Percentiles rank a stretch among this genome's conserved stretches.
Evolutionary conservation across 2,113 vertebrate genomes (phyloP).

Genomic region (Pionites leucogaster): DNA sequence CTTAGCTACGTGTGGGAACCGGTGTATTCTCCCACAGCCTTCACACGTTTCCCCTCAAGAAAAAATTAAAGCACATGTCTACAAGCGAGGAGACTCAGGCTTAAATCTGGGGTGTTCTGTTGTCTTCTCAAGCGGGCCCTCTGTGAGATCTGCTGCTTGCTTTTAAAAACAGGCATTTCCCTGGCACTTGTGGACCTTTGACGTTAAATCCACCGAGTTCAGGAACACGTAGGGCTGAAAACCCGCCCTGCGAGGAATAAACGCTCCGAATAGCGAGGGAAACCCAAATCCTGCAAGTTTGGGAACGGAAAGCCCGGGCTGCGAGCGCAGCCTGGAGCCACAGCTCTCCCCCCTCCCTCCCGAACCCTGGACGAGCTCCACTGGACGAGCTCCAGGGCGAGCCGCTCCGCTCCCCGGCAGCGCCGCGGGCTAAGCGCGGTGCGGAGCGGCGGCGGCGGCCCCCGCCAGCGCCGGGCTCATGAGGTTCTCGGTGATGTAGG

Average conservation of each 20-base stretch:
- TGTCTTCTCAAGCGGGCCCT: not conserved
- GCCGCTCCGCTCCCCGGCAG: not conserved
- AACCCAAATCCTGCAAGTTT: rapidly evolving
- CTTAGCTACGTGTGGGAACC: not conserved
- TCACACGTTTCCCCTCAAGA: not conserved
- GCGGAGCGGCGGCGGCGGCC: slow-evolving; percentile 56
- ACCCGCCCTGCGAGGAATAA: not conserved
- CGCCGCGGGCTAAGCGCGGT: not conserved
- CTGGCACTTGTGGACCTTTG: not conserved
- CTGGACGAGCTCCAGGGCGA: not conserved
- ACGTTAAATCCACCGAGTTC: not conserved
- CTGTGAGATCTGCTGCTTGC: not conserved
- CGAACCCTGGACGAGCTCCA: not conserved
- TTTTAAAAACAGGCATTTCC: not conserved
- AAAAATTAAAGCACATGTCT: not conserved
- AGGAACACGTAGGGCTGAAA: rapidly evolving
- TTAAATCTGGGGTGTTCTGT: not conserved
- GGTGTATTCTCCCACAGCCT: not conserved
- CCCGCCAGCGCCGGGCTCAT: slow-evolving; percentile 62
- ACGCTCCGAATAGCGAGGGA: not conserved
- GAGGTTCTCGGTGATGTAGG: slow-evolving; percentile 96
- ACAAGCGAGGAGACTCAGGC: not conserved
- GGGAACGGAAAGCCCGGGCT: not conserved
- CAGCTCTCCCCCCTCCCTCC: not conserved
- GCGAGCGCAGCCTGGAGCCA: not conserved